These are phyloP conservation scores for Steatornis caripensis DNA, from an alignment of 2,113 vertebrate genomes.

Conservation along the genomic window DNA sequence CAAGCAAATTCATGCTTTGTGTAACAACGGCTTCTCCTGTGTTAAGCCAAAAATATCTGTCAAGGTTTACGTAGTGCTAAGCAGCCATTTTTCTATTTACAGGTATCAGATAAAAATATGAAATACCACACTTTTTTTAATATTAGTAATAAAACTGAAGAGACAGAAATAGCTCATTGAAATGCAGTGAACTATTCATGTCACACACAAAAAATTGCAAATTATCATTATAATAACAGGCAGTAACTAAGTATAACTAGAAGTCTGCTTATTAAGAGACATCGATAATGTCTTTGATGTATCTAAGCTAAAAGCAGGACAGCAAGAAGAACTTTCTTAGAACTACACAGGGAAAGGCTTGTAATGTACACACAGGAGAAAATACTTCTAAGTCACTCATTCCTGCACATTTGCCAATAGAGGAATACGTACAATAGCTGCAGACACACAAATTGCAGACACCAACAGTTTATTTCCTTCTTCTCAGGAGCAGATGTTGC, in stretches of 20 bases:
- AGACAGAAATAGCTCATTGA: not conserved
- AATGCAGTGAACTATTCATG: not conserved
- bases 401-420: not conserved
- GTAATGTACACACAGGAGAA: not conserved
- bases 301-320: not conserved
- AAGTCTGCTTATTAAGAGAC: not conserved
- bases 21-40: not conserved
- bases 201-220: not conserved
- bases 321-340: not conserved
- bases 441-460: not conserved
- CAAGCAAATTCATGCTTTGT: not conserved
- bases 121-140: not conserved
- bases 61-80: not conserved
- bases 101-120: not conserved
- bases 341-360: not conserved
- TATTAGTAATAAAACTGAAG: not conserved
- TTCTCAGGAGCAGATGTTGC: not conserved
- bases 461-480: not conserved
- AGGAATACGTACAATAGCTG: not conserved
- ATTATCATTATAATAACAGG: not conserved
- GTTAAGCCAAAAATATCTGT: not conserved
- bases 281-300: not conserved
- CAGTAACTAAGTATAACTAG: not conserved
- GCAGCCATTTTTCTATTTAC: not conserved
- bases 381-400: not conserved